These are phyloP conservation scores for Endomychus coccineus DNA, from an alignment of 2,888 invertebrate species.

Conservation along the genomic window DNA sequence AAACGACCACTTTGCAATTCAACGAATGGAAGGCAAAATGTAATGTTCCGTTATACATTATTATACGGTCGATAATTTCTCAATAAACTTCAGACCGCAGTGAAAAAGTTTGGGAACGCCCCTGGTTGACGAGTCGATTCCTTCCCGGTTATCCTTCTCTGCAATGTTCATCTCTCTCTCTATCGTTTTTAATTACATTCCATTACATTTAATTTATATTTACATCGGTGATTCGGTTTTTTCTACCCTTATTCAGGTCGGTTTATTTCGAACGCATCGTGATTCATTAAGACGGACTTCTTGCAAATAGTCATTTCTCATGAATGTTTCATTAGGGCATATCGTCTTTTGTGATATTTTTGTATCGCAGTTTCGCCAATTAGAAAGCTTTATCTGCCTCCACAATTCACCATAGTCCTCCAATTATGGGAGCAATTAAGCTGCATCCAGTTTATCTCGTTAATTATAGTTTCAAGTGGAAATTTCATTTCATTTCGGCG, in stretches of 20 bases:
- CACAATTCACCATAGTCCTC: constrained; percentile 17
- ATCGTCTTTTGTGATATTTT: constrained; percentile 24
- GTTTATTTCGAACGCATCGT: constrained; percentile 21
- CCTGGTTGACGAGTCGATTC: too few species aligned
- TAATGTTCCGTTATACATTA: too few species aligned
- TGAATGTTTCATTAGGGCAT: constrained; percentile 24
- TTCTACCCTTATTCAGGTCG: constrained; percentile 19
- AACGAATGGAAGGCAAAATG: too few species aligned
- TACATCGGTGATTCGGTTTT: constrained; percentile 28
- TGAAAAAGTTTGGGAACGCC: too few species aligned
- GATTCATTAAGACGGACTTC: constrained; percentile 22
- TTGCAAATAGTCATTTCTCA: constrained; percentile 23
- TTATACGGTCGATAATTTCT: too few species aligned
- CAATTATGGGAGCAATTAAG: constrained; percentile 31
- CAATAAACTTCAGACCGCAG: too few species aligned
- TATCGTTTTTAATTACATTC: constrained; percentile 32
- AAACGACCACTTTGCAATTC: too few species aligned
- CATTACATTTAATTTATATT: constrained; percentile 32
- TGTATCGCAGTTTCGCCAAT: constrained; percentile 14
- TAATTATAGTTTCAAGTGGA: constrained; percentile 30
- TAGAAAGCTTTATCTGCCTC: constrained; percentile 11
- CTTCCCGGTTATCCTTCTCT: too few species aligned
- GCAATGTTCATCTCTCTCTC: constrained; percentile 8
- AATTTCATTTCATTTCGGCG: constrained; percentile 27
- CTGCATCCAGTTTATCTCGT: constrained; percentile 29